Evolutionary conservation across 1,140 invertebrate genomes (phyloP), one percentile per base, ranked within the genome.

Genomic region (Lutraria rhynchaena): DNA sequence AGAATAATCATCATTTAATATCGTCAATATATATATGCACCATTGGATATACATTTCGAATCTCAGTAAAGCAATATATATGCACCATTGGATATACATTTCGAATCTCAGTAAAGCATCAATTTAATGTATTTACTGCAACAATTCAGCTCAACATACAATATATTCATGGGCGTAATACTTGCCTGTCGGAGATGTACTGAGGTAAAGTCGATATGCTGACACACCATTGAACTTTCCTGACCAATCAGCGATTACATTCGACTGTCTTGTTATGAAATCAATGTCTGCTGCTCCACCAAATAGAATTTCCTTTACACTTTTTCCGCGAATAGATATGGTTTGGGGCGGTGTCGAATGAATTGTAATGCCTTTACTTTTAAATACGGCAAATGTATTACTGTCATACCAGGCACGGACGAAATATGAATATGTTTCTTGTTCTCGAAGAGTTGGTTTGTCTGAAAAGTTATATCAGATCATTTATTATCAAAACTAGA

Each of bases 191-290:
- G 67, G 67, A 44, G 3, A 29, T 53, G 67, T 71, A 33, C 67
- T 71, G 1, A 71, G 3, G 33, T 53, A 71, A 4, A 71, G 19
- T 35, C 55, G 51, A 53, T 33, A 71, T 7, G 11, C 15, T 15
- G 4, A 3, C n/a, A 71, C 1, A 53, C 46, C 33, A 33, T 71
- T 37, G 31, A 71, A 71, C 27, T 71, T 71, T 35, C 67, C 67
- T 13, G 3, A 33, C 67, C 67, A 71, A 29, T 71, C 46, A n/a
- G 37, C 67, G 0, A 24, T 53, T 1, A 71, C 3, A 3, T 33
- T 11, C 0, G 22, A 19, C 1, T 31, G 0, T 41, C 2, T 7
- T 41, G 46, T 11, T 24, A 71, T 37, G 33, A 53, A 71, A 53
- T 71, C 67, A 31, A 46, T 22, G 31, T 71, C 67, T 46, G 31